Conservation (phyloP, 1,140 invertebrate species). For the Manduca sexta region DNA sequence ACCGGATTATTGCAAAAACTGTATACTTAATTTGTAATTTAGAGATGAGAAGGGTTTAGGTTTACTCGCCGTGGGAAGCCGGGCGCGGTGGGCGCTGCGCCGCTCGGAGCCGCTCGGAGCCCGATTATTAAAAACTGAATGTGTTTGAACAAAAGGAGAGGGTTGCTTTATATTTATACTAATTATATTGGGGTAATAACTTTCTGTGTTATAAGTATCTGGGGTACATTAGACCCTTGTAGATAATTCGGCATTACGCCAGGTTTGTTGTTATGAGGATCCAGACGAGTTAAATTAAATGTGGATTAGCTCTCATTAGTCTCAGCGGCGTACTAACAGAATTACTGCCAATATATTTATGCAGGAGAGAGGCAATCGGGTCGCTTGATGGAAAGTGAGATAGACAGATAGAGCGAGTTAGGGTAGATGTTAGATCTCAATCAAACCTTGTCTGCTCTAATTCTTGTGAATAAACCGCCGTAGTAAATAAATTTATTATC, state of each 20-base stretch:
- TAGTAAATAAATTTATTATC: no score
- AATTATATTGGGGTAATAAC: not conserved
- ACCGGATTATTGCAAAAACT: constrained; percentile 20
- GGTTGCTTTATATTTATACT: not conserved
- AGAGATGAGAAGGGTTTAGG: constrained; percentile 6
- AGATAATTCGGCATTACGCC: not conserved
- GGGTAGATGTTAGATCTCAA: no score
- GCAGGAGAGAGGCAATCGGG: no score
- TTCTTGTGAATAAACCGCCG: no score
- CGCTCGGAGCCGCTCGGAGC: no score
- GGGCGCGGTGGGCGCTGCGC: not conserved
- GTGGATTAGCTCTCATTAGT: not conserved
- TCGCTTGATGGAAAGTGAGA: no score
- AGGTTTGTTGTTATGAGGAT: not conserved
- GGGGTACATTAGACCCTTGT: not conserved
- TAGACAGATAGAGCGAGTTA: no score
- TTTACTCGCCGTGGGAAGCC: constrained; percentile 2
- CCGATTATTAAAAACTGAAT: constrained; percentile 1
- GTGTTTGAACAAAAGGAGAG: no score
- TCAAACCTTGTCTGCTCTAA: no score
- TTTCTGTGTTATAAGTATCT: not conserved
- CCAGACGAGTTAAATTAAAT: not conserved
- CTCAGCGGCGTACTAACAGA: no score
- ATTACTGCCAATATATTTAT: no score
- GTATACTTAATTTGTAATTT: constrained; percentile 16